Conservation (phyloP, 2,113 vertebrate species). For the Isurus oxyrinchus region DNA sequence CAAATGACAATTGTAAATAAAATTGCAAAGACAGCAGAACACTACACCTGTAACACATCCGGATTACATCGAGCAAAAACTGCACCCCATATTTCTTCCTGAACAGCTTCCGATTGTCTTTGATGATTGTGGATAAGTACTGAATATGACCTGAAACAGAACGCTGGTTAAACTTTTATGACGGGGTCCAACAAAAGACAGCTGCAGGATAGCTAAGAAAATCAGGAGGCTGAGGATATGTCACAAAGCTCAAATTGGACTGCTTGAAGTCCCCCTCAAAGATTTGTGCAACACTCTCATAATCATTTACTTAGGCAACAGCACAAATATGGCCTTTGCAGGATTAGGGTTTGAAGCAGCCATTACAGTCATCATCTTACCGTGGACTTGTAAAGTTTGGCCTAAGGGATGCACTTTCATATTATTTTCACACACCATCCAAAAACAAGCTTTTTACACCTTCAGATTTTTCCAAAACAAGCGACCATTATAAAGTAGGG, state of each 20-base stretch:
- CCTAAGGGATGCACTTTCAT: not conserved
- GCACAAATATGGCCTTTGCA: not conserved
- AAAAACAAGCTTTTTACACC: not conserved
- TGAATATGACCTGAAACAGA: conserved; percentile 82
- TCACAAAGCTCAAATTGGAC: not conserved
- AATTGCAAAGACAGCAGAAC: not conserved
- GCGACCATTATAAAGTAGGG: not conserved
- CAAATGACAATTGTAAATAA: not conserved
- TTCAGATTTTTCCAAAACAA: not conserved
- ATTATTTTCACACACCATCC: not conserved
- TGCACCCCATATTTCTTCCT: conserved; percentile 89
- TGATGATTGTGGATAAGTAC: conserved; percentile 92
- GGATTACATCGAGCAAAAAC: conserved; percentile 83
- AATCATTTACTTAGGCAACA: not conserved
- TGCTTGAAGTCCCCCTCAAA: not conserved
- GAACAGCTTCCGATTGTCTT: conserved; percentile 91
- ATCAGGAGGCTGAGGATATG: not conserved
- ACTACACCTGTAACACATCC: conserved; percentile 86
- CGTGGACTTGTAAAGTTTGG: not conserved
- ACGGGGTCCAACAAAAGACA: not conserved
- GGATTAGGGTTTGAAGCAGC: not conserved
- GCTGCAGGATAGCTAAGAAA: not conserved
- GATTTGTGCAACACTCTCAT: not conserved
- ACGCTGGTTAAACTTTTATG: not conserved
- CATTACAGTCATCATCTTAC: not conserved